Base-by-base conservation (phyloP, 2,888 invertebrate genomes). In the Drosophila paucipuncta region DNA sequence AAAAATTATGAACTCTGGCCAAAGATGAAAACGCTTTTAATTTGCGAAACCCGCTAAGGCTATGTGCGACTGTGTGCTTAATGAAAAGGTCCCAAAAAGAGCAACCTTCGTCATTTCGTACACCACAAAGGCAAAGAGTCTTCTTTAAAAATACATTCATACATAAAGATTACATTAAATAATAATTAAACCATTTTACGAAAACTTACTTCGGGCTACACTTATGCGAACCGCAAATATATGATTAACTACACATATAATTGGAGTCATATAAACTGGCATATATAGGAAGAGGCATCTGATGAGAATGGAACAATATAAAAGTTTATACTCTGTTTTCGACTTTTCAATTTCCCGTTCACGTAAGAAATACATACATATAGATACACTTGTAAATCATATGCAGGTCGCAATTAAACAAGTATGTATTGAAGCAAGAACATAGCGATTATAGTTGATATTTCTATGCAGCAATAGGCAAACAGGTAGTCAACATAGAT, bases 1-100 rank as follows among this genome's bases (percentile, higher is more conserved):
- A 85, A 79, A 90, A 86, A 79, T 89, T 81, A 82, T 82, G 78
- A 91, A 88, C 86, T 85, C 84, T 80, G 77, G 73, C 78, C 81
- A 88, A 81, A 89, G 84, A 91, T 78, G 80, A 84, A 84, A 86
- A 80, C 68, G 82, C 80, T 90, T 90, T 91, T 86, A 91, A 92
- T 91, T 90, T 85, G 81, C 82, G 39, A 81, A 83, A 81, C 75
- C 77, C 55, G 57, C 69, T 65, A 49, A 65, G 50, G 57, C 58
- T 43, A 13, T 53, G 31, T 31, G 52, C 13, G 52, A n/a, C 9
- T 57, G 57, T 30, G 30, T 57, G 50, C 30, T 22, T 30, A 53
- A 52, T 58, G 67, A 59, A 60, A 60, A 50, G 49, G 39, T 58
- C 52, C 49, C 49, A 33, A 35, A 31, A 49, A 39, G 11, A 16